Conservation (phyloP, 2,797 vertebrate genomes). For the Megaceryle alcyon region DNA sequence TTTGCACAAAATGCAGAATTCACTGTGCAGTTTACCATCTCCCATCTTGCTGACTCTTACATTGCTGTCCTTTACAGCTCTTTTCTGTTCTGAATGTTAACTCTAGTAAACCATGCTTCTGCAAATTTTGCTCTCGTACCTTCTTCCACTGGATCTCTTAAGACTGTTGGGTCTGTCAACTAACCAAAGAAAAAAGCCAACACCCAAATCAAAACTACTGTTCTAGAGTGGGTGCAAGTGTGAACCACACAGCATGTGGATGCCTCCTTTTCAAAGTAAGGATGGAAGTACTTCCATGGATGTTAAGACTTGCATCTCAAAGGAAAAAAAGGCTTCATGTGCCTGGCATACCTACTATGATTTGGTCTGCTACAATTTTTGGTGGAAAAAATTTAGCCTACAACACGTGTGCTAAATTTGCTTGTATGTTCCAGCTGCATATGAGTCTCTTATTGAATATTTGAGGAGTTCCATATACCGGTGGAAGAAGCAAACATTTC, state of each 20-base stretch:
- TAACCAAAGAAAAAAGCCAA: not conserved
- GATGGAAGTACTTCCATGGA: not conserved
- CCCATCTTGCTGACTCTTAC: conserved; percentile 29
- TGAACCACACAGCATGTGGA: not conserved
- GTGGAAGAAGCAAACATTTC: conserved; percentile 74
- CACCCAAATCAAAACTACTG: not conserved
- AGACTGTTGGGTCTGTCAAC: not conserved
- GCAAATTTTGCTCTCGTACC: not conserved
- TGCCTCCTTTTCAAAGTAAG: not conserved
- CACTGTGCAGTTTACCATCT: conserved; percentile 38
- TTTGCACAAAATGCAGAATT: conserved; percentile 56
- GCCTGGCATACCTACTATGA: not conserved
- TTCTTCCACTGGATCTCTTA: conserved; percentile 67
- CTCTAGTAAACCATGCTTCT: conserved; percentile 53
- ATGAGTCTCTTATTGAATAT: not conserved
- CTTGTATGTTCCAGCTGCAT: not conserved
- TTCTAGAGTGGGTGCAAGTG: not conserved
- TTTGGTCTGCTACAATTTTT: not conserved
- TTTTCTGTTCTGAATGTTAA: conserved; percentile 25
- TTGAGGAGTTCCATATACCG: not conserved
- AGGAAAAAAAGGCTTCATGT: not conserved
- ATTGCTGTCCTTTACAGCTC: conserved; percentile 31
- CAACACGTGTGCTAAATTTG: not conserved
- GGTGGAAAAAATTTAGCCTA: not conserved
- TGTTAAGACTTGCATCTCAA: not conserved